phyloP scores from a whole-genome alignment of 2,113 vertebrate genomes.

The Tylochromis polylepis region DNA sequence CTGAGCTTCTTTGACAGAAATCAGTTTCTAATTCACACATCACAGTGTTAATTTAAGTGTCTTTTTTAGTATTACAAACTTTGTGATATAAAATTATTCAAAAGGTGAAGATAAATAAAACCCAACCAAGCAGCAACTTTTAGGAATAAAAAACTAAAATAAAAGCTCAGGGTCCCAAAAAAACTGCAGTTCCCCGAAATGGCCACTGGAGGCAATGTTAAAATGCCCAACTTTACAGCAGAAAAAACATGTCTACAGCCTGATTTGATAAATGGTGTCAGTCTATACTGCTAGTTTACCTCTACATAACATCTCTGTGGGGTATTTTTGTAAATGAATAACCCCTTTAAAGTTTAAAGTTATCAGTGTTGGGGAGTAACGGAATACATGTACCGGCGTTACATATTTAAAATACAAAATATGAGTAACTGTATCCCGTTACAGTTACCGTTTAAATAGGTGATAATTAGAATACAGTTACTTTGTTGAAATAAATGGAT shows the following conservation, averaged over 20 bases:
- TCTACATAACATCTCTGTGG: not conserved
- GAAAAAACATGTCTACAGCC: not conserved
- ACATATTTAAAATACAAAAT: too few relatives aligned
- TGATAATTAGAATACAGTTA: too few relatives aligned
- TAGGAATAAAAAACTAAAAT: not conserved
- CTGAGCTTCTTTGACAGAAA: not conserved
- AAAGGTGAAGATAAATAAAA: not conserved
- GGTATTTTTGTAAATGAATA: not conserved
- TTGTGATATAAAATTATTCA: not conserved
- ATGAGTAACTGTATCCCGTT: too few relatives aligned
- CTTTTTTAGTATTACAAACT: rapidly evolving
- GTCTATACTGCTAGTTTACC: not conserved
- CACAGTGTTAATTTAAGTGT: not conserved
- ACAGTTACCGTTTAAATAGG: too few relatives aligned
- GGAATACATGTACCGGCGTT: too few relatives aligned
- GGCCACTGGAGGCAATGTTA: not conserved
- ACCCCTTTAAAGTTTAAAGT: not conserved
- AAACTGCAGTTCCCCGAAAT: rapidly evolving
- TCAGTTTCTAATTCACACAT: not conserved
- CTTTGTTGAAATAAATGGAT: too few relatives aligned
- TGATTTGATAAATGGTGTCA: not conserved
- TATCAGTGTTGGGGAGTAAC: too few relatives aligned
- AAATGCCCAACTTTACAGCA: not conserved
- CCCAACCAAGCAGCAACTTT: not conserved
- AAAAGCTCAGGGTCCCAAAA: not conserved